phyloP scores from a whole-genome alignment of 1,140 invertebrate genomes.

The Zaprionus gabonicus region DNA sequence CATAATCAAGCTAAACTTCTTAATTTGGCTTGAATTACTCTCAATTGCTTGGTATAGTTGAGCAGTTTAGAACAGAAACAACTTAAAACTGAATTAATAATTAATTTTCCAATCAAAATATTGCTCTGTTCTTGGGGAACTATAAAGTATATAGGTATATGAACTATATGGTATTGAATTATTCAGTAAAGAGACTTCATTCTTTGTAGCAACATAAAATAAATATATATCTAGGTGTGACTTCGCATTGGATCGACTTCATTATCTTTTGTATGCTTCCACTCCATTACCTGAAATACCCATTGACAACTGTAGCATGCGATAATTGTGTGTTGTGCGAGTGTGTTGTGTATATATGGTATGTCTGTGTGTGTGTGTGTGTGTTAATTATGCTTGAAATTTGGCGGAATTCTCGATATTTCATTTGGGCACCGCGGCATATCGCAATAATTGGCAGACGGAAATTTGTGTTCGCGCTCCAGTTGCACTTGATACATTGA shows the following conservation, averaged over 20 bases:
- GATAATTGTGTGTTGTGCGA: neutral
- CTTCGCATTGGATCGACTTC: neutral
- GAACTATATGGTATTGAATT: too few relatives aligned
- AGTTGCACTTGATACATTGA: conserved; percentile 15
- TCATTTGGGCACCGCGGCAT: neutral
- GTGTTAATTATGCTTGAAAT: conserved; percentile 7
- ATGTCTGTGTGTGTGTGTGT: neutral
- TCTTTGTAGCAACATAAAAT: too few relatives aligned
- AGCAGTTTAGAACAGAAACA: too few relatives aligned
- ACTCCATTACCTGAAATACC: neutral
- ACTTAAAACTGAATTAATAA: too few relatives aligned
- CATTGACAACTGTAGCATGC: conserved; percentile 3
- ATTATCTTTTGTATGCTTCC: neutral
- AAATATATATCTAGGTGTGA: neutral
- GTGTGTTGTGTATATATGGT: neutral
- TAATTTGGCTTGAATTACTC: too few relatives aligned
- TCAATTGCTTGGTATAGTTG: too few relatives aligned
- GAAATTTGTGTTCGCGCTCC: conserved; percentile 15
- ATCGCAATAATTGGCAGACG: conserved; percentile 22
- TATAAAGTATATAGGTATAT: too few relatives aligned
- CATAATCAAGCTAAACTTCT: too few relatives aligned
- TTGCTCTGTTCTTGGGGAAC: too few relatives aligned
- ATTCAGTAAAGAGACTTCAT: too few relatives aligned
- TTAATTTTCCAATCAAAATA: too few relatives aligned
- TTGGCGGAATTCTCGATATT: conserved; percentile 2